These are phyloP conservation scores for Dicycla oo DNA, from an alignment of 2,888 invertebrate species.

Conservation along the genomic window DNA sequence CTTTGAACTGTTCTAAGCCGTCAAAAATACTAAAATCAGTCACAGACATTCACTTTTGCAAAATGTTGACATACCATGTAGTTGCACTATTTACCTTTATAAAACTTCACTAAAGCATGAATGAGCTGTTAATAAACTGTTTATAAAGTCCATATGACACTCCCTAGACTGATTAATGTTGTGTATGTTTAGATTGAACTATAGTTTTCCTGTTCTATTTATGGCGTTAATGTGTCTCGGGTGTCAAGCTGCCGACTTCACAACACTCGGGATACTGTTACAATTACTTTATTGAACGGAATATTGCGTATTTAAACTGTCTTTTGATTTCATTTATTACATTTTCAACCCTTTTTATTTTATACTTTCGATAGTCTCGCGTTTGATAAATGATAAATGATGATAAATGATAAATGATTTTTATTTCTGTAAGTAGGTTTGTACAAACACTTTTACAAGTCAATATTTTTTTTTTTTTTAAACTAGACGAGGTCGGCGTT, in stretches of 20 bases:
- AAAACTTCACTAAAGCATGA: neutral
- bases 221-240: constrained; percentile 17
- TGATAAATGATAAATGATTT: too few species aligned
- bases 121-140: neutral
- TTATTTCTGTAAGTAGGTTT: too few species aligned
- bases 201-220: constrained; percentile 44
- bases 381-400: too few species aligned
- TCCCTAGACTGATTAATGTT: neutral
- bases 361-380: neutral
- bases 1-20: neutral
- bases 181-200: constrained; percentile 26
- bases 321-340: neutral
- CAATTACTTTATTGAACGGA: neutral
- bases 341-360: neutral
- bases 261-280: constrained; percentile 4
- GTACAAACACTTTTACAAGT: too few species aligned
- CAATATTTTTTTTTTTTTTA: too few species aligned
- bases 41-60: neutral
- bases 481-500: too few species aligned
- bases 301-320: neutral
- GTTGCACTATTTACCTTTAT: neutral
- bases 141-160: neutral
- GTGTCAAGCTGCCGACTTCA: constrained; percentile 18
- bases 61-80: neutral
- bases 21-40: neutral